Evolutionary conservation across 1,140 invertebrate genomes (phyloP), one percentile per base, ranked within the genome.

Genomic region (Cotesia vestalis): DNA sequence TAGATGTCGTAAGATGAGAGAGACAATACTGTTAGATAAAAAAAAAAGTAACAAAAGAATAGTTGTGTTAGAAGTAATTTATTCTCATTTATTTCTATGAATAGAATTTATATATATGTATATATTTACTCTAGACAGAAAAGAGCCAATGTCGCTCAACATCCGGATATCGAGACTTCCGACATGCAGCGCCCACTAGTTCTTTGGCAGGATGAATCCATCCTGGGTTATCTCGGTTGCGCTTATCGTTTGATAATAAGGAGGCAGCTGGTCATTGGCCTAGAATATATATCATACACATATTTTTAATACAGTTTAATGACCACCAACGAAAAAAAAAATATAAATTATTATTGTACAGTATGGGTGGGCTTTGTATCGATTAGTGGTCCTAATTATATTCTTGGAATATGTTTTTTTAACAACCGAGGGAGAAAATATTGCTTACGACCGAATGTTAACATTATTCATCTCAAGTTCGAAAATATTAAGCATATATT

Each of bases 121-220:
- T 62, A 8, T 27, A 12, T 20, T 27, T 62, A 66, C 14, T 62
- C 35, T 51, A 66, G 27, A 53, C 20, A 34, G 51, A 52, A 36
- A 11, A 12, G 12, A 34, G 40, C 17, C 40, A 67, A 67, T 67
- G 27, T 53, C 52, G 51, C 46, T 53, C 9, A 5, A 55, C 66
- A 55, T 67, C 66, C 66, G 66, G 66, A 67, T 20, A 67, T 51
- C 52, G 66, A 35, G 66, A 67, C 66, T 67, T 67, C 51, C 51
- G 27, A 51, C 34, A 35, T n/a, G 17, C 66, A 20, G 51, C 27
- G 66, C 66, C 66, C 66, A 67, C 66, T n/a, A 20, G 40, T 55
- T 67, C 51, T 55, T 52, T 36, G 66, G 51, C 66, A 67, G 66
- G 66, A 67, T 67, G 66, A 67, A 55, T 67, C 17, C 52, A 67